These are phyloP conservation scores for Rhinatrema bivittatum DNA, from an alignment of 2,797 vertebrate species.

Conservation along the genomic window DNA sequence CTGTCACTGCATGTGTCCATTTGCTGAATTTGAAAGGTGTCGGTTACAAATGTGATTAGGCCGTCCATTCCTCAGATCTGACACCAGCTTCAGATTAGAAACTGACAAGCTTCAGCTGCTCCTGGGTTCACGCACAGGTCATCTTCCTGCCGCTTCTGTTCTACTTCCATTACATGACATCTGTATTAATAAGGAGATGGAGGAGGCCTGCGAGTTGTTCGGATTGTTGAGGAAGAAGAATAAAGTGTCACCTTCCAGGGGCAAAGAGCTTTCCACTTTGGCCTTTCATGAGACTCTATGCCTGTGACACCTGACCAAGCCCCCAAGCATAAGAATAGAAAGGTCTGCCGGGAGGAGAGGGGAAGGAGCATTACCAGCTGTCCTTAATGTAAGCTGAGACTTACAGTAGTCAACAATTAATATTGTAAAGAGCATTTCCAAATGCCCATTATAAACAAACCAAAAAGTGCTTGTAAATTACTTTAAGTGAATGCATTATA, in stretches of 20 bases:
- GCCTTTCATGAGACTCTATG: constrained; percentile 31
- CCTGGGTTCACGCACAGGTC: constrained; percentile 74
- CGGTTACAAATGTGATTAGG: constrained; percentile 62
- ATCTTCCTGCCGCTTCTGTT: constrained; percentile 51
- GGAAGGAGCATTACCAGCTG: constrained; percentile 27
- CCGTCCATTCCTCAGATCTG: constrained; percentile 56
- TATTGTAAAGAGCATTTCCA: neutral
- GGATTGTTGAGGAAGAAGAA: constrained; percentile 47
- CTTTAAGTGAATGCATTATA: too few species aligned
- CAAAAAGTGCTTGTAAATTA: too few species aligned
- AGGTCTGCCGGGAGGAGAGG: constrained; percentile 1
- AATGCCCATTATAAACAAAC: neutral
- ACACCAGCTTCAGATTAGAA: constrained; percentile 69
- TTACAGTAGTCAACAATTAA: neutral
- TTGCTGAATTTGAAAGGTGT: constrained; percentile 43
- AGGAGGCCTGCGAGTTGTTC: constrained; percentile 30
- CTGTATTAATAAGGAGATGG: constrained; percentile 47
- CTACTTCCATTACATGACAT: constrained; percentile 46
- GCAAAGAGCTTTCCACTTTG: constrained; percentile 41
- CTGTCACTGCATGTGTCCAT: constrained; percentile 34
- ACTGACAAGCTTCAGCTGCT: constrained; percentile 66
- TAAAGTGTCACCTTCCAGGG: constrained; percentile 35
- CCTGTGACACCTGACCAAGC: constrained; percentile 14
- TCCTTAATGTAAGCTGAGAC: constrained; percentile 5
- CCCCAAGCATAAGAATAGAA: constrained; percentile 30